Evolutionary conservation across 2,113 vertebrate species (phyloP).

Genomic region (Protobothrops flavoviridis): DNA sequence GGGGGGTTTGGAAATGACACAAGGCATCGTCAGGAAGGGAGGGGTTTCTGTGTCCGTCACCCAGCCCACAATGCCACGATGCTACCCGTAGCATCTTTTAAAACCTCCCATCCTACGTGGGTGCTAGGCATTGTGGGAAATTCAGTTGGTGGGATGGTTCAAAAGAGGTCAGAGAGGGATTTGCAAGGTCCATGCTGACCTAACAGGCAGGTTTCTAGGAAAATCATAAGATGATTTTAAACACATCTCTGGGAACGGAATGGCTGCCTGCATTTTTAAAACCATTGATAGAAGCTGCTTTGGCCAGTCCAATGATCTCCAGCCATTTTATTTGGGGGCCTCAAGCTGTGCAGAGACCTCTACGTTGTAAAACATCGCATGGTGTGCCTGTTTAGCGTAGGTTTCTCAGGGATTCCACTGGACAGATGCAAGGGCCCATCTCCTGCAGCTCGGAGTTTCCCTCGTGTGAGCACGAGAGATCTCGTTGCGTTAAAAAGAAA

Average conservation of each 20-base stretch:
- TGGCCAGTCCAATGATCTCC: neutral
- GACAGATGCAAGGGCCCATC: neutral
- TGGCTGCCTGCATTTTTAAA: neutral
- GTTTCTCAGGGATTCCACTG: neutral
- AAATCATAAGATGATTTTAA: neutral
- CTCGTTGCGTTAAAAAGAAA: neutral
- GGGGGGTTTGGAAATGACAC: neutral
- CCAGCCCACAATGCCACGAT: neutral
- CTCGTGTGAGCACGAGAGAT: neutral
- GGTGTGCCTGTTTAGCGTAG: neutral
- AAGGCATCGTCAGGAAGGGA: neutral
- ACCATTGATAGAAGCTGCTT: neutral
- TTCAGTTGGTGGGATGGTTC: neutral
- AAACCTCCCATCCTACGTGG: neutral
- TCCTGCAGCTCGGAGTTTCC: neutral
- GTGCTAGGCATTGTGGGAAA: neutral
- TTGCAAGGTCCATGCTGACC: neutral
- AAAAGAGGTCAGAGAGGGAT: neutral
- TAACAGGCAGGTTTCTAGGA: neutral
- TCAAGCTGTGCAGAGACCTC: neutral
- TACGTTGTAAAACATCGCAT: too few relatives aligned
- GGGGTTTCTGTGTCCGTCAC: neutral
- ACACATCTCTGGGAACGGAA: neutral
- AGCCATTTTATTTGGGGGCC: neutral
- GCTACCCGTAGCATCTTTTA: neutral